Evolutionary conservation across 2,888 invertebrate genomes (phyloP).

Genomic region (Phanerotoma sp.): DNA sequence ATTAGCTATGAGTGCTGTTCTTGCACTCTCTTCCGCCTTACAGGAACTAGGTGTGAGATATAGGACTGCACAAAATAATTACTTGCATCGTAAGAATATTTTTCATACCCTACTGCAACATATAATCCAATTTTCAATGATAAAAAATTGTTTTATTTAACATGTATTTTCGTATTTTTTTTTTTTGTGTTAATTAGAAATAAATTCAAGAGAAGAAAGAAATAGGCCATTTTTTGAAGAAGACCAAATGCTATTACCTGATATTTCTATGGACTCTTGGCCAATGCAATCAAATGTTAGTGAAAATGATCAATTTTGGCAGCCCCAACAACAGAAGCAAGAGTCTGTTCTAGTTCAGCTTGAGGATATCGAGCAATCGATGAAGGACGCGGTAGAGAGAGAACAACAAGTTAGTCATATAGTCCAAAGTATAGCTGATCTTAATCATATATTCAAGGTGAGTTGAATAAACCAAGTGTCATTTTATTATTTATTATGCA

Average conservation of each 20-base stretch:
- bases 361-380: slow-evolving; percentile 75
- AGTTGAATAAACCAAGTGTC: background rate
- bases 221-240: slow-evolving; percentile 84
- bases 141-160: too few relatives aligned
- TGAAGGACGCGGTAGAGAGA: slow-evolving; percentile 70
- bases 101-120: too few relatives aligned
- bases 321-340: slow-evolving; percentile 65
- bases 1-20: slow-evolving; percentile 80
- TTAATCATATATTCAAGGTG: slow-evolving; percentile 91
- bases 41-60: slow-evolving; percentile 87
- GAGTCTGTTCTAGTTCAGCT: slow-evolving; percentile 66
- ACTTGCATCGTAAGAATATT: slow-evolving; percentile 67
- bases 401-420: slow-evolving; percentile 91
- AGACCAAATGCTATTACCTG: slow-evolving; percentile 55
- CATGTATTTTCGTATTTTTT: too few relatives aligned
- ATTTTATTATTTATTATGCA: background rate
- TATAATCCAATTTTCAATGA: too few relatives aligned
- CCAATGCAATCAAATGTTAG: slow-evolving; percentile 60
- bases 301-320: slow-evolving; percentile 42
- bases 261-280: slow-evolving; percentile 46
- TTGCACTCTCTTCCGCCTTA: slow-evolving; percentile 80
- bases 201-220: slow-evolving; percentile 88
- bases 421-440: slow-evolving; percentile 88
- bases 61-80: slow-evolving; percentile 81
- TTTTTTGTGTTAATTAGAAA: slow-evolving; percentile 58